A percentile compares a stretch with the other conserved stretches of the same genome.
Evolutionary conservation across 2,113 vertebrate genomes (phyloP).

Genomic region (Cryptotis parvus): DNA sequence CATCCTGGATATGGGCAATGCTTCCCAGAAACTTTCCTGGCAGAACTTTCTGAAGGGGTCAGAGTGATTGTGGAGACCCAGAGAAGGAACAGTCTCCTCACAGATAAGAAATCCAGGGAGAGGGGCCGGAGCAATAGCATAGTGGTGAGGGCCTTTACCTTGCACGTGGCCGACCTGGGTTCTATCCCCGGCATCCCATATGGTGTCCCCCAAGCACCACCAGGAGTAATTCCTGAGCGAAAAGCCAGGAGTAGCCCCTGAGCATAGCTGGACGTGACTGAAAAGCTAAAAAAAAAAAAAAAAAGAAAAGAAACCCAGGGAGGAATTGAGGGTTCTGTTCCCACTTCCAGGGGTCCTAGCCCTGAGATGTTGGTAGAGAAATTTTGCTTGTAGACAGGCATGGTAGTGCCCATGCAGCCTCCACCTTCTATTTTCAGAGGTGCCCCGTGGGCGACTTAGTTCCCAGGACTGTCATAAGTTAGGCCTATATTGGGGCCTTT

Average conservation of each 20-base stretch:
- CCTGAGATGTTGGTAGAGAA: neutral
- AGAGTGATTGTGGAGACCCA: neutral
- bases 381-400: neutral
- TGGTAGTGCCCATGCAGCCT: neutral
- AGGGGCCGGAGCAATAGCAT: too few relatives aligned
- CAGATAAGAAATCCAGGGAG: neutral
- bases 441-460: neutral
- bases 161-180: too few relatives aligned
- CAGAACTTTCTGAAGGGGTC: neutral
- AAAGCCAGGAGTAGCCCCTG: too few relatives aligned
- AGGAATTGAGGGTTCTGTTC: neutral
- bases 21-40: neutral
- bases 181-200: too few relatives aligned
- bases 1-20: neutral
- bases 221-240: too few relatives aligned
- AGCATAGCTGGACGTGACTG: too few relatives aligned
- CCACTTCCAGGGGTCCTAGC: neutral
- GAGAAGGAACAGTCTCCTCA: too few relatives aligned
- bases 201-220: too few relatives aligned
- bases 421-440: neutral
- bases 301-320: neutral
- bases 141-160: too few relatives aligned
- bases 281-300: too few relatives aligned
- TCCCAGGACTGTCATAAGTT: neutral
- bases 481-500: neutral